Evolutionary conservation across 2,888 invertebrate genomes (phyloP), one percentile per base, ranked within the genome.

Genomic region (Heteromurus nitidus): DNA sequence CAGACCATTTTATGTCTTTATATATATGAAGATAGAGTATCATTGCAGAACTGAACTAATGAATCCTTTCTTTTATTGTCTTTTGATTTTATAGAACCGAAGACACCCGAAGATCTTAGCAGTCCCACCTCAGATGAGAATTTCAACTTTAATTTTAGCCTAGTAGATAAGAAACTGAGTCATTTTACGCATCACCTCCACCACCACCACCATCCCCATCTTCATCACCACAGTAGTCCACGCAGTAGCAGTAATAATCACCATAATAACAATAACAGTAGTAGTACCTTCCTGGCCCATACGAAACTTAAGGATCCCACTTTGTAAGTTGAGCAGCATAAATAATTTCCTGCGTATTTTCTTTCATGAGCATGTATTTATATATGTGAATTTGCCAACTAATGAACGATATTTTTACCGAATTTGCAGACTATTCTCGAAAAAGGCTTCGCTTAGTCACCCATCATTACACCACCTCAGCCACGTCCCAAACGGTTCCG

Each of bases 91-190:
- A 16, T 50, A 81, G 81, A 81, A 58, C 81, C 69, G 20, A 79
- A 77, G 62, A 50, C 74, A 70, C 69, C 75, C 24, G 82, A 82
- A 75, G 79, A 81, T 62, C 81, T 84, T 73, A 80, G 77, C 60
- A 79, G 82, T 60, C 84, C 84, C 44, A 85, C 83, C 28, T 85
- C 85, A 26, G 84, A 85, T 50, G 85, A 85, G 60, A 85, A 85
- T 47, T 84, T 85, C 77, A 85, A 85, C 77, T 84, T 84, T 79
- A 81, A 82, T 50, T 80, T 82, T 72, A 84, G 80, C 68, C 77
- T 85, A 72, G 81, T 81, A 64, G 82, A 84, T 72, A 77, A 73
- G 55, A 83, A 80, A 65, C 28, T 77, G 24, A 82, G 82, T 82
- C 81, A 82, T 68, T 77, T 72, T 53, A 82, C 76, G 36, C 81